Evolutionary conservation across 2,113 vertebrate species (phyloP), one percentile per base, ranked within the genome.

Genomic region (Colaptes auratus): DNA sequence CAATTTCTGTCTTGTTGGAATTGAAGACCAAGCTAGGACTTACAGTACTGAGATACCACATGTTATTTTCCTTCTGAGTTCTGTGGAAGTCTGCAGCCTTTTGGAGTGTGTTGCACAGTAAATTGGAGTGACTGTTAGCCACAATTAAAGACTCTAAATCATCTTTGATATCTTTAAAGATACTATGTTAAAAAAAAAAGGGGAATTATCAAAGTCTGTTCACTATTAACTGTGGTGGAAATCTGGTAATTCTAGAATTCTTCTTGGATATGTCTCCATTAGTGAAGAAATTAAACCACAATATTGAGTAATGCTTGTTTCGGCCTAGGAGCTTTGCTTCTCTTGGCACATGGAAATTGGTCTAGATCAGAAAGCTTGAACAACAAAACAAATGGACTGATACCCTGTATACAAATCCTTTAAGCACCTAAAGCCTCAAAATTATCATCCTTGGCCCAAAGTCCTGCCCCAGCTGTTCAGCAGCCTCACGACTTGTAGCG

Each of bases 1-100:
- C 88, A 88, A 0, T 93, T 90, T 92, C 59, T 95, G 81, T 95
- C 72, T 80, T 88, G 85, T 86, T 87, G 90, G 72, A 93, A 86
- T 27, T 53, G 79, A 95, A 93, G 85, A 56, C 61, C 58, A 3
- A 95, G 74, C 70, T 86, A 89, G 79, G 89, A 53, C 39, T 91
- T 67, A 16, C 8, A 88, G 31, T 44, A 5, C 89, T 50, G 74
- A 82, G 86, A 82, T 86, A 27, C 31, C 59, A 35, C 33, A 4
- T 58, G 65, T 39, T 17, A 28, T 78, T 95, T 90, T 88, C 81
- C 58, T 90, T 17, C 89, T 72, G 78, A 88, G 55, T 86, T 94
- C 61, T 92, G 17, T 74, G 64, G 72, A 92, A 89, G 75, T 7
- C 36, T 92, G 88, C 50, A 86, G 72, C 60, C 25, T 87, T 80